phyloP scores from a whole-genome alignment of 2,888 invertebrate genomes.

The Tridacna crocea region DNA sequence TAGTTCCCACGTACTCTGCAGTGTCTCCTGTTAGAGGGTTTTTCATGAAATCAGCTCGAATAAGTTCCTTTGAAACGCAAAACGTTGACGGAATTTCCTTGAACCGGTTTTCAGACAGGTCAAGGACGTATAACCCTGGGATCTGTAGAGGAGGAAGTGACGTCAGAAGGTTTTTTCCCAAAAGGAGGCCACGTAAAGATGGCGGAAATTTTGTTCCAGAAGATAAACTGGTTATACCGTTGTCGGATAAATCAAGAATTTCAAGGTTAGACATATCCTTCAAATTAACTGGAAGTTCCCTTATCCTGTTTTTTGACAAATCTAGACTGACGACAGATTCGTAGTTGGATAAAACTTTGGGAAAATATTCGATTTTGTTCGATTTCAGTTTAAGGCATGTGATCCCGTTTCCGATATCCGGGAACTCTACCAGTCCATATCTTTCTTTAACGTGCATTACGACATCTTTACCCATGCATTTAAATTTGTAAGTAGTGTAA shows the following conservation, averaged over 20 bases:
- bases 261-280: conserved; percentile 34
- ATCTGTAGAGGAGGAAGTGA: conserved; percentile 47
- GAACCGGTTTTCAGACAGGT: conserved; percentile 51
- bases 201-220: conserved; percentile 43
- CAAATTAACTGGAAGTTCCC: conserved; percentile 42
- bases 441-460: not conserved
- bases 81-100: conserved; percentile 44
- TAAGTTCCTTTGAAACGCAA: conserved; percentile 55
- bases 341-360: conserved; percentile 26
- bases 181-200: conserved; percentile 47
- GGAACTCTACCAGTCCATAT: conserved; percentile 35
- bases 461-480: conserved; percentile 25
- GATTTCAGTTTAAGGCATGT: conserved; percentile 39
- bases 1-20: conserved; percentile 28
- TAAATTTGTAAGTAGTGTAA: conserved; percentile 43
- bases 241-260: conserved; percentile 49
- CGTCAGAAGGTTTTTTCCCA: conserved; percentile 42
- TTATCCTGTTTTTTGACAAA: conserved; percentile 39
- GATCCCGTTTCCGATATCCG: conserved; percentile 18
- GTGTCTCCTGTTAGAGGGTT: conserved; percentile 39
- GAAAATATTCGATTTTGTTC: conserved; percentile 48
- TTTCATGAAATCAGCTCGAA: conserved; percentile 47
- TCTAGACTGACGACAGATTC: conserved; percentile 39
- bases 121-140: conserved; percentile 54
- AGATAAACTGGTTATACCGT: conserved; percentile 34